Evolutionary conservation across 2,888 invertebrate genomes (phyloP).

Genomic region (Epinotia ramella): DNA sequence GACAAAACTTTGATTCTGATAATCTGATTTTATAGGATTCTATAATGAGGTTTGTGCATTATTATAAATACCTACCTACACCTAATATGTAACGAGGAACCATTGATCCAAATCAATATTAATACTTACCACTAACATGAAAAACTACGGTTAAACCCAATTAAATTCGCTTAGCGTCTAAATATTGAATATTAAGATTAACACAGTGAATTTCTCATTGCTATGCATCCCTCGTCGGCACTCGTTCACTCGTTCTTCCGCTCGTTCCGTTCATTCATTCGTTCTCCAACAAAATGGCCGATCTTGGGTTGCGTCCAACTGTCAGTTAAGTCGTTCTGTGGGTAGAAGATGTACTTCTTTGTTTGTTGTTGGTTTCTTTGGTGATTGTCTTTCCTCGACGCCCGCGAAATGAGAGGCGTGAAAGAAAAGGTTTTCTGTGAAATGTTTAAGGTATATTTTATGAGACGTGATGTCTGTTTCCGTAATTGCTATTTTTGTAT

Average conservation of each 20-base stretch:
- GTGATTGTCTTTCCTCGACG: constrained; percentile 38
- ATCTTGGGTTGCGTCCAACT: not conserved
- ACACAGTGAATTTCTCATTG: constrained; percentile 36
- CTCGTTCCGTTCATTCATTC: constrained; percentile 33
- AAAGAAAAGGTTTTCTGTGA: constrained; percentile 22
- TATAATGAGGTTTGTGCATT: no score
- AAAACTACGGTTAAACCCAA: not conserved
- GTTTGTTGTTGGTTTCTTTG: constrained; percentile 40
- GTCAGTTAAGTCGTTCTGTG: constrained; percentile 23
- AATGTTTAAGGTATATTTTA: constrained; percentile 16
- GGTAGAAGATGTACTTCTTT: constrained; percentile 15
- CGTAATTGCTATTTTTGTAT: not conserved
- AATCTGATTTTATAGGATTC: no score
- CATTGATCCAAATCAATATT: no score
- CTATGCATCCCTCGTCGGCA: constrained; percentile 39
- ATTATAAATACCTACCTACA: no score
- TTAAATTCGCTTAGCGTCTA: constrained; percentile 35
- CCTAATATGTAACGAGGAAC: no score
- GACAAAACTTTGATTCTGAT: no score
- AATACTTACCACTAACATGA: not conserved
- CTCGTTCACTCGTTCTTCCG: constrained; percentile 32
- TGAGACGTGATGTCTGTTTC: not conserved
- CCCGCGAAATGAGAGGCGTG: constrained; percentile 30
- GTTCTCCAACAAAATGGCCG: constrained; percentile 10
- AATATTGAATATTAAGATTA: constrained; percentile 41